These are phyloP conservation scores for Chiropotes sagulatus DNA, from an alignment of 2,797 vertebrate genomes.

Conservation along the genomic window DNA sequence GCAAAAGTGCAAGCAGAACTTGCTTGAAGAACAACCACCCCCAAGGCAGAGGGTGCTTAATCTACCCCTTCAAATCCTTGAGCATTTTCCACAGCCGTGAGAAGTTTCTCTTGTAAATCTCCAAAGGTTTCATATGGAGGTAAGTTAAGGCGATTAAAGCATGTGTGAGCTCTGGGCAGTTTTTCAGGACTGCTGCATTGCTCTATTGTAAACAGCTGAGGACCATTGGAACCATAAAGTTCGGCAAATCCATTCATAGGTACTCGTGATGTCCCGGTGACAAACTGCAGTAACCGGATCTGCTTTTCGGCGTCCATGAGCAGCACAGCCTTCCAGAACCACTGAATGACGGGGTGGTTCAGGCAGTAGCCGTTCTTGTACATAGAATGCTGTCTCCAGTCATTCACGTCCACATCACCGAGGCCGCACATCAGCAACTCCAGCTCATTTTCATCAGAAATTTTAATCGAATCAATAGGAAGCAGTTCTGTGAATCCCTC, in stretches of 20 bases:
- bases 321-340: conserved; percentile 99
- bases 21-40: conserved; percentile 55
- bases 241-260: conserved; percentile 99
- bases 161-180: conserved; percentile 98
- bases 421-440: conserved; percentile 98
- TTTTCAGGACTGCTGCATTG: conserved; percentile 99
- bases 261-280: conserved; percentile 96
- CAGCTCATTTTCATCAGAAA: no score
- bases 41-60: conserved; percentile 78
- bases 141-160: conserved; percentile 98
- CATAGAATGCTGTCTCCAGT: conserved; percentile 98
- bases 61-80: conserved; percentile 99
- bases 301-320: conserved; percentile 98
- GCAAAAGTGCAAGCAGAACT: conserved; percentile 75
- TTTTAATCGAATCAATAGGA: conserved; percentile 63
- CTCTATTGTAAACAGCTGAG: conserved; percentile 99
- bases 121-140: conserved; percentile 98
- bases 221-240: conserved; percentile 99
- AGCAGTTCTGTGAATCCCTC: conserved; percentile 99
- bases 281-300: conserved; percentile 97
- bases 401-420: conserved; percentile 97
- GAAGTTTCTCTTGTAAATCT: conserved; percentile 97
- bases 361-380: conserved; percentile 99
- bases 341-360: conserved; percentile 98
- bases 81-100: conserved; percentile 98